These are phyloP conservation scores for Fregetta grallaria DNA, from an alignment of 2,113 vertebrate species.

Conservation along the genomic window DNA sequence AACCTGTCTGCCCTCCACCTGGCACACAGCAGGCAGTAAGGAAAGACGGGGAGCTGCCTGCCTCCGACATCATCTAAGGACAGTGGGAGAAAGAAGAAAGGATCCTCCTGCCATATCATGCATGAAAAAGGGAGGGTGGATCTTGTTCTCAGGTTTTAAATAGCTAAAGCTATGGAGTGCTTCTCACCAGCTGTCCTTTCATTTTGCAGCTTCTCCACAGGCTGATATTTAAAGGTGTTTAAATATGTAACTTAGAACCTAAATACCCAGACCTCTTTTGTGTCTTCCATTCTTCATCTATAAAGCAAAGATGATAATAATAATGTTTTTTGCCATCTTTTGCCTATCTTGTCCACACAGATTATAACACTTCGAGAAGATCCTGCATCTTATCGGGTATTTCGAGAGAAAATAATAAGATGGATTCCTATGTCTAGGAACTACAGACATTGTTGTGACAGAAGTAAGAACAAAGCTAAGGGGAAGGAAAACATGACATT, in stretches of 20 bases:
- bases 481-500: background rate
- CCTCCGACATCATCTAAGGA: background rate
- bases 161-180: background rate
- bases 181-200: background rate
- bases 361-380: background rate
- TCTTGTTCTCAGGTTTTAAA: background rate
- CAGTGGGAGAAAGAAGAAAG: background rate
- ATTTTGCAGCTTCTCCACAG: background rate
- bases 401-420: background rate
- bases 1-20: background rate
- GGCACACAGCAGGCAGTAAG: fast-evolving
- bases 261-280: background rate
- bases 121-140: background rate
- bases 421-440: background rate
- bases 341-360: background rate
- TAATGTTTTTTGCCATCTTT: background rate
- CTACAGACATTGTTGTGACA: background rate
- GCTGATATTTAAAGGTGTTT: background rate
- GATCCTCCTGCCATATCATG: background rate
- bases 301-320: background rate
- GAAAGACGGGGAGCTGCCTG: background rate
- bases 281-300: background rate
- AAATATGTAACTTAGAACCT: background rate
- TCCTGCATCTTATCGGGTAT: background rate
- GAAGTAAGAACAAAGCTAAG: background rate